Evolutionary conservation across 2,888 invertebrate genomes (phyloP).

Genomic region (Drosophila fungiperda): DNA sequence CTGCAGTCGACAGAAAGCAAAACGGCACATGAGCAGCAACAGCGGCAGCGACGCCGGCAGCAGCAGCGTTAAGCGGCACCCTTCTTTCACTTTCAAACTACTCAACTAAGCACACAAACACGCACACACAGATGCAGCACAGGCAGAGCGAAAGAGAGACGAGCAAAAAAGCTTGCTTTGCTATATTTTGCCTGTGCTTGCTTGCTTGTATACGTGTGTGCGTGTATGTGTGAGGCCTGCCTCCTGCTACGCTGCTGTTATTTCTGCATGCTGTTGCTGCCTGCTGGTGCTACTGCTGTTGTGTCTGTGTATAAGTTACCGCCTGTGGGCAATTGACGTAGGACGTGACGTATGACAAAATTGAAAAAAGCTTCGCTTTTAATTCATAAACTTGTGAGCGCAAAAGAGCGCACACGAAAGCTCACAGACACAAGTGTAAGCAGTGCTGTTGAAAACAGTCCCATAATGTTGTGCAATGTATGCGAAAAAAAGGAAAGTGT

Average conservation of each 20-base stretch:
- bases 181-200: constrained; percentile 27
- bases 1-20: constrained; percentile 56
- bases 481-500: constrained; percentile 72
- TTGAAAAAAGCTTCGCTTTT: constrained; percentile 55
- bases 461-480: constrained; percentile 43
- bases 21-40: constrained; percentile 27
- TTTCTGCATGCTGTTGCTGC: constrained; percentile 12
- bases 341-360: constrained; percentile 69
- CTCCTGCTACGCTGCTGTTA: constrained; percentile 51
- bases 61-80: constrained; percentile 42
- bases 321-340: constrained; percentile 68
- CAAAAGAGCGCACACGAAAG: constrained; percentile 42
- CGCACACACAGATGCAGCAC: constrained; percentile 29
- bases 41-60: constrained; percentile 17
- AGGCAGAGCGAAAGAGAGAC: constrained; percentile 56
- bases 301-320: constrained; percentile 52
- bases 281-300: constrained; percentile 24
- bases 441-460: constrained; percentile 29
- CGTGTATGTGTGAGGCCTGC: constrained; percentile 49
- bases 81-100: constrained; percentile 78
- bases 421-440: constrained; percentile 39
- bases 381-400: constrained; percentile 39
- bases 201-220: neutral
- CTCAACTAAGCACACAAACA: constrained; percentile 34
- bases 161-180: constrained; percentile 51